phyloP scores from a whole-genome alignment of 2,888 invertebrate species.

The Drosophila sordidapex region DNA sequence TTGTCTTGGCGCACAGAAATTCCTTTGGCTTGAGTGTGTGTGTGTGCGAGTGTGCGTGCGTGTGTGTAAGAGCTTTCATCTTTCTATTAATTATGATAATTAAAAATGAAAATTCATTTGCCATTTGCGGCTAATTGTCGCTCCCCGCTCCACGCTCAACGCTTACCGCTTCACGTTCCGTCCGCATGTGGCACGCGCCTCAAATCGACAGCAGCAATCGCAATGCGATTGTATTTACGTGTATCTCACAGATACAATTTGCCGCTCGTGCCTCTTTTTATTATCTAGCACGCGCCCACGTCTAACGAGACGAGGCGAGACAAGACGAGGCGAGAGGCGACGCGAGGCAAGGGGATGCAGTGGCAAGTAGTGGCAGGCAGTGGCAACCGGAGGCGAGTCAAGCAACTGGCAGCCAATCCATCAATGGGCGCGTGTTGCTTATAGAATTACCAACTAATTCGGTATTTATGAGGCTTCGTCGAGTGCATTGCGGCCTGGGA shows the following conservation, averaged over 20 bases:
- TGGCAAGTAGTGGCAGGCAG: background rate
- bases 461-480: constrained; percentile 83
- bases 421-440: constrained; percentile 84
- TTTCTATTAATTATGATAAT: constrained; percentile 70
- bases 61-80: constrained; percentile 37
- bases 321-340: background rate
- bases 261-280: constrained; percentile 45
- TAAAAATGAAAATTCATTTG: constrained; percentile 65
- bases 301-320: constrained; percentile 14
- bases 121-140: constrained; percentile 75
- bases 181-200: constrained; percentile 42
- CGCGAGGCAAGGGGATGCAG: background rate
- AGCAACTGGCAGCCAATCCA: constrained; percentile 60
- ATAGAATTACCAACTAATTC: constrained; percentile 85
- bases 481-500: constrained; percentile 58
- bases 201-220: constrained; percentile 43
- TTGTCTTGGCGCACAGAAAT: constrained; percentile 13
- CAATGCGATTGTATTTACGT: constrained; percentile 47
- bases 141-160: constrained; percentile 27
- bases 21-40: constrained; percentile 6
- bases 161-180: background rate
- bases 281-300: constrained; percentile 71
- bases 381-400: constrained; percentile 23
- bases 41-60: background rate
- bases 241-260: constrained; percentile 54